Base-by-base conservation (phyloP, 2,113 vertebrate species). In the Arenaria interpres region DNA sequence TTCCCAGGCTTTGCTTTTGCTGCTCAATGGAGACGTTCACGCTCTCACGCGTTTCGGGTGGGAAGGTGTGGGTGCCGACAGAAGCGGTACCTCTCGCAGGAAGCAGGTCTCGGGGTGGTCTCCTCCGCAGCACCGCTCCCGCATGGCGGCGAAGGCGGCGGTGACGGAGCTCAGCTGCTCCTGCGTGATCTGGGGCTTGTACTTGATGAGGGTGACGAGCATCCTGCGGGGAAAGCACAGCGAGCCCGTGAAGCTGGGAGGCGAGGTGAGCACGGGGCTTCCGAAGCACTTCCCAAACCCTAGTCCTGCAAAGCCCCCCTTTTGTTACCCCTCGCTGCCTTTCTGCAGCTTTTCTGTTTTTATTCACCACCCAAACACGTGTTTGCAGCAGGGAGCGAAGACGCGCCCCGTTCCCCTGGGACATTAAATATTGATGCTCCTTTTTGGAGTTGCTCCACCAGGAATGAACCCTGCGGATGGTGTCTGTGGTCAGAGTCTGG, bases 201-300 rank as follows among this genome's bases (percentile, higher is more conserved):
- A 94, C 25, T 94, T 95, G 56, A 90, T 54, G 11, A 97, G 89
- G 68, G 53, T 91, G 39, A 91, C 30, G 22, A 98, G 96, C 75
- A 98, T 71, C 8, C 97, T 97, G 94, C 68, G 74, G 69, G 63
- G 3, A 14, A 21, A 93, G 43, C 51, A 39, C 21, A 57, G 50
- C n/a, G 9, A 27, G 54, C 10, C 14, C 2, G 11, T 45, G 39
- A 48, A 23, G 39, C 9, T 3, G 32, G 14, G 28, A 23, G 57
- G n/a, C 11, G 4, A 37, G 57, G n/a, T 13, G 4, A 37, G 37
- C 20, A 4, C 2, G 0, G 0, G 0, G 28, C 22, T 35, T 14
- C 25, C 5, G 0, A n/a, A 82, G 30, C n/a, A 0, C 10, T 37
- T 30, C 33, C 33, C 22, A 4, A 5, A 5, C 4, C 1, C 41